These are phyloP conservation scores for Drosophila orena DNA, from an alignment of 1,140 invertebrate species.

Conservation along the genomic window DNA sequence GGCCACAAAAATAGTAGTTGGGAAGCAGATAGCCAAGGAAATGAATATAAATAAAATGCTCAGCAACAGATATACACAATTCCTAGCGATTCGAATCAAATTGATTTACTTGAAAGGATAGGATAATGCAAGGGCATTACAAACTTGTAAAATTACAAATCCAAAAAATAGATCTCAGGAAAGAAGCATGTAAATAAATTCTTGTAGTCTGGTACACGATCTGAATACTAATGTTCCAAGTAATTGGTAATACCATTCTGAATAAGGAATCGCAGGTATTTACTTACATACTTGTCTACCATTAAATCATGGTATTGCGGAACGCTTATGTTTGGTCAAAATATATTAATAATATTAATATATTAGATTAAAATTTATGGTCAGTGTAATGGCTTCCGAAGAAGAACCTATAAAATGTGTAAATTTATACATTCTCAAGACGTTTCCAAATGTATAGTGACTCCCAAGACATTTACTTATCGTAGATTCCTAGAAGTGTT, in stretches of 20 bases:
- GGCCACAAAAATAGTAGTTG: constrained; percentile 20
- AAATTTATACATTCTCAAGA: not conserved
- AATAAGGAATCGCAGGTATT: not conserved
- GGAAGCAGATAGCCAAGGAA: too few species aligned
- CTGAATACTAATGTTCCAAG: constrained; percentile 16
- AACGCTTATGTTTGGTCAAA: constrained; percentile 7
- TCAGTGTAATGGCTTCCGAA: not conserved
- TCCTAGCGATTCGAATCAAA: too few species aligned
- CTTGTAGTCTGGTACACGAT: constrained; percentile 1
- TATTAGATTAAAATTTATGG: constrained; percentile 2
- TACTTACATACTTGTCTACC: not conserved
- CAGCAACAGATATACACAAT: too few species aligned
- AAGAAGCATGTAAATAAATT: constrained; percentile 10
- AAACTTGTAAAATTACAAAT: not conserved
- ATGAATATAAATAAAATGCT: too few species aligned
- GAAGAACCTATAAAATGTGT: not conserved
- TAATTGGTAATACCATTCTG: constrained; percentile 1
- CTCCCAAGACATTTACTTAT: not conserved
- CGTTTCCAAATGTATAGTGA: not conserved
- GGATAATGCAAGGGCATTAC: too few species aligned
- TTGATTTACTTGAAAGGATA: too few species aligned
- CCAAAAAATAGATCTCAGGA: not conserved
- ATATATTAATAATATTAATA: constrained; percentile 6
- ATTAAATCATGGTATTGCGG: constrained; percentile 18
- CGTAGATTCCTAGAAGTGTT: not conserved